Base-by-base conservation (phyloP, 2,888 invertebrate species). In the Himalopsyche kuldschensis region DNA sequence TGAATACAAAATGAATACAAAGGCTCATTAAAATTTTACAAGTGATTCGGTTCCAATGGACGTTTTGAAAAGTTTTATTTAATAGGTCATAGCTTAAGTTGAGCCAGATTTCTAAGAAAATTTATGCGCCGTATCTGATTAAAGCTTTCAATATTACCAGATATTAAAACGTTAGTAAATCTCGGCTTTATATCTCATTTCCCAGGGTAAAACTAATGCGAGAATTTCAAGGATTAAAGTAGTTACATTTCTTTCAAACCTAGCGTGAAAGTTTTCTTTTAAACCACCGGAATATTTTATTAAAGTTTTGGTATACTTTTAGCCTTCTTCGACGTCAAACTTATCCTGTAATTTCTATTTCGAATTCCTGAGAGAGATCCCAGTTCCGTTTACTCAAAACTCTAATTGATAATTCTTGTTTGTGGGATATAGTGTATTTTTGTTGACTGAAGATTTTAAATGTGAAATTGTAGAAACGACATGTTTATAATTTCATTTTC, bases 221-320 rank as follows among this genome's bases (percentile, higher is more conserved):
- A 80, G 46, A 80, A 75, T 75, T 69, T 75, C 80, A 17, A 63
- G 30, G 80, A 80, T 69, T 80, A 75, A 80, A 80, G 30, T 75
- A 63, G 35, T 30, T 75, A 69, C 69, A 41, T 75, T 80, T 46
- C 41, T 79, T 63, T 80, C 31, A 47, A 63, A 55, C 35, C 32
- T 6, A 10, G 30, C 46, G 6, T 6, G 41, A 48, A 81, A 55
- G 75, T 77, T 55, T 69, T 31, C 20, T 11, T 10, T 69, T 79
- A 32, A 79, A 69, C 63, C 69, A 15, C 79, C 8, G 27, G 32
- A 31, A 79, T 63, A 79, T 46, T 79, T 79, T 35, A 41, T 31
- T n/a, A 69, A 79, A 79, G 81, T 81, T 81, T 81, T 77, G 6
- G 81, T 17, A 32, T 77, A 31, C 55, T 48, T 81, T 11, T 41